Evolutionary conservation across 2,113 vertebrate species (phyloP).

Genomic region (Podiceps cristatus): DNA sequence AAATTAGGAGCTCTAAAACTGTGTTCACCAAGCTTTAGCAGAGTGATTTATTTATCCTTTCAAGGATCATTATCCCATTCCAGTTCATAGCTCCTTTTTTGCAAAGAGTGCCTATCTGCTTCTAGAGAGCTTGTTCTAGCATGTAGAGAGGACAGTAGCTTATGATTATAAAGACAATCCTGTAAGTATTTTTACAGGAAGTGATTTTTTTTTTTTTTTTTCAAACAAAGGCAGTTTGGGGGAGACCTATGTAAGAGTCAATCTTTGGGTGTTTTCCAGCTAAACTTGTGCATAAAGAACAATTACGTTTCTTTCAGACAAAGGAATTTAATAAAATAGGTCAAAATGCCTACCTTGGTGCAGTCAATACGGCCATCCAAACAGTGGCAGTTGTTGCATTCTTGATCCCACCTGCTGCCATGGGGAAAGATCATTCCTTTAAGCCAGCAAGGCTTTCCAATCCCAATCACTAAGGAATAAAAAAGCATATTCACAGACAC

Average conservation of each 20-base stretch:
- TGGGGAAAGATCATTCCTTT: constrained; percentile 85
- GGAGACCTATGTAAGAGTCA: neutral
- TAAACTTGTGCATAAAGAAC: neutral
- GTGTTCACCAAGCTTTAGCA: neutral
- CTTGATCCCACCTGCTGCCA: constrained; percentile 89
- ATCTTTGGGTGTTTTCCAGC: too few species aligned
- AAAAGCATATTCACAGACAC: neutral
- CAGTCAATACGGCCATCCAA: constrained; percentile 85
- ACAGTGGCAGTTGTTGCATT: constrained; percentile 92
- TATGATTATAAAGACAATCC: neutral
- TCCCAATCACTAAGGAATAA: constrained; percentile 78
- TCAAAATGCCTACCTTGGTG: constrained; percentile 84
- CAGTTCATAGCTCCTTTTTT: neutral
- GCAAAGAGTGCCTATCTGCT: neutral
- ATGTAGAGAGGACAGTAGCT: neutral
- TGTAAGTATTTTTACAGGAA: neutral
- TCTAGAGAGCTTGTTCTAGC: neutral
- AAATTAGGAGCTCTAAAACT: neutral
- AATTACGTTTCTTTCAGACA: neutral
- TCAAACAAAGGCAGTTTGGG: neutral
- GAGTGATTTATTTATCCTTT: neutral
- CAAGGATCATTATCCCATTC: neutral
- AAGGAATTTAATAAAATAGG: neutral
- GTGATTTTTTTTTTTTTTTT: neutral
- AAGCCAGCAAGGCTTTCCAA: constrained; percentile 86